A percentile compares a stretch with the other conserved stretches of the same genome.
Evolutionary conservation across 2,113 vertebrate species (phyloP).

Genomic region (Hippoglossus stenolepis): DNA sequence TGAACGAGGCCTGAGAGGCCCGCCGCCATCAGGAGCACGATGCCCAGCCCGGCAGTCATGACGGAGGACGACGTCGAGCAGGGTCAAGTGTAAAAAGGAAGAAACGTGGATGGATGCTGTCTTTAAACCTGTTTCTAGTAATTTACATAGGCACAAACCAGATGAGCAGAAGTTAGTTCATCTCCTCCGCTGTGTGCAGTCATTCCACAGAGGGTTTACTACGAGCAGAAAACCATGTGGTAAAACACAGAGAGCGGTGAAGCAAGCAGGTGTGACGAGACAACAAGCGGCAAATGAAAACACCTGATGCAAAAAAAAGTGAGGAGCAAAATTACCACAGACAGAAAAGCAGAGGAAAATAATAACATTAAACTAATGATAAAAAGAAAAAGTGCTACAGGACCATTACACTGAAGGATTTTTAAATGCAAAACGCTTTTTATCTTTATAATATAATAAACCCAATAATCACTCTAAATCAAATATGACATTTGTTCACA

Average conservation of each 20-base stretch:
- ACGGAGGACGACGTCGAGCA: accelerated
- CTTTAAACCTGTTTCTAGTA: background rate
- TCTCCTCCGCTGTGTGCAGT: background rate
- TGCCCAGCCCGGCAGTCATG: conserved; percentile 20
- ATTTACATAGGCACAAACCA: background rate
- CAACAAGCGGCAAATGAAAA: conserved; percentile 9
- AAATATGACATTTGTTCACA: background rate
- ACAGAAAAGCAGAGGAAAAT: background rate
- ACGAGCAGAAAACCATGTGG: background rate
- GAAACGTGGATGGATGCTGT: background rate
- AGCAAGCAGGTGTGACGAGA: conserved; percentile 6
- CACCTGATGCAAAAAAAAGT: conserved; percentile 14
- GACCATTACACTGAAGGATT: too few relatives aligned
- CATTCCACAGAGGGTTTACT: background rate
- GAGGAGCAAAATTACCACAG: background rate
- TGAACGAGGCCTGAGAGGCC: conserved; percentile 9
- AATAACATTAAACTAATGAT: background rate
- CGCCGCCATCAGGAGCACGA: background rate
- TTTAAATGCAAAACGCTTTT: too few relatives aligned
- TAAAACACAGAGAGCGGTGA: background rate
- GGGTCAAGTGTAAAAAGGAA: background rate
- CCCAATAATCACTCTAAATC: background rate
- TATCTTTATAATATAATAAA: background rate
- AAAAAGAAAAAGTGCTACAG: background rate
- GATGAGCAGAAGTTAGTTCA: background rate